phyloP scores from a whole-genome alignment of 2,888 invertebrate genomes.

The Cancer borealis region DNA sequence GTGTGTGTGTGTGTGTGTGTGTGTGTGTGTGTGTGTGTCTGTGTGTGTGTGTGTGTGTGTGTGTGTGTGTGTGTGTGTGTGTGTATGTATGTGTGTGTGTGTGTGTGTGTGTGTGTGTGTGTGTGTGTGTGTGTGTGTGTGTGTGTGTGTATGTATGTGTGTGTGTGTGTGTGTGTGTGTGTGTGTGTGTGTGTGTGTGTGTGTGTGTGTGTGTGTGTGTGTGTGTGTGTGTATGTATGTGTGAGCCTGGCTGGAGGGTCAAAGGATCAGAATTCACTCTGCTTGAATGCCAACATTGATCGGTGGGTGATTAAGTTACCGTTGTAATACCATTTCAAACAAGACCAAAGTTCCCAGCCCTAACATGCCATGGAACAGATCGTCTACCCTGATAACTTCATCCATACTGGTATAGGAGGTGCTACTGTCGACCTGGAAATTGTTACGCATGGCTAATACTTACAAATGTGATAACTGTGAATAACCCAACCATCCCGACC shows the following conservation, averaged over 20 bases:
- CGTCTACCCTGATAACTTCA: not conserved
- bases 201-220: not conserved
- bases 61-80: too few species aligned
- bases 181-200: not conserved
- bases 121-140: not conserved
- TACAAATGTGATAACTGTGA: not conserved
- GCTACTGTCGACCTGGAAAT: not conserved
- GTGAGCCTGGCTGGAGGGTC: not conserved
- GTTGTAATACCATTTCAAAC: not conserved
- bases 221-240: constrained; percentile 36
- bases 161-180: too few species aligned
- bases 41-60: constrained; percentile 26
- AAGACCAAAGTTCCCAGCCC: not conserved
- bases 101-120: not conserved
- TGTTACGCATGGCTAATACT: not conserved
- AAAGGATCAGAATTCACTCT: not conserved
- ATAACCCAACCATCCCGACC: not conserved
- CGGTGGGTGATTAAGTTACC: constrained; percentile 1
- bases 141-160: constrained; percentile 30
- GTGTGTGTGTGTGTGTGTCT: constrained; percentile 1
- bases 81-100: too few species aligned
- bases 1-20: not conserved
- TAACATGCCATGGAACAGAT: not conserved
- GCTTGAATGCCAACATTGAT: constrained; percentile 8
- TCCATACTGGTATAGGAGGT: not conserved